A percentile compares a stretch with the other conserved stretches of the same genome.
phyloP scores from a whole-genome alignment of 2,113 vertebrate genomes.

The Indri indri region DNA sequence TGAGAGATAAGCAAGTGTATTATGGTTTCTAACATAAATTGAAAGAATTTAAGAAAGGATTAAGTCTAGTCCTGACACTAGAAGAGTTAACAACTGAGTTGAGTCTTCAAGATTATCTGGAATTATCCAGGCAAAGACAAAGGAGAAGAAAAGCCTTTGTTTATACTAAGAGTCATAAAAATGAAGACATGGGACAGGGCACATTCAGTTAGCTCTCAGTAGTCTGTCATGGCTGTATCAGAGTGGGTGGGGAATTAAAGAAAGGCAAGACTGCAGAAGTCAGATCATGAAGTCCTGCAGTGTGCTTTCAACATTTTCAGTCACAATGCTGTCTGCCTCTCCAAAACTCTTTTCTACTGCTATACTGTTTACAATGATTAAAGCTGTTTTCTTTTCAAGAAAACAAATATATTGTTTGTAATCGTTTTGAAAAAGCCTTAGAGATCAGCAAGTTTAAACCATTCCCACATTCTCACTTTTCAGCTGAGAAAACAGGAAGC shows the following conservation, averaged over 20 bases:
- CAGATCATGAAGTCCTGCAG: not conserved
- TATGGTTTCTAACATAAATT: not conserved
- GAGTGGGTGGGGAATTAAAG: not conserved
- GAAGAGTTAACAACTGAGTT: not conserved
- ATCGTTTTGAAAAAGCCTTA: not conserved
- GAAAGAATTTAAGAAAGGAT: slow-evolving; percentile 12
- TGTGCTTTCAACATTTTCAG: not conserved
- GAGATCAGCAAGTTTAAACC: not conserved
- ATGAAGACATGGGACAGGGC: not conserved
- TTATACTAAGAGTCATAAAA: not conserved
- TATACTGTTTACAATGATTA: not conserved
- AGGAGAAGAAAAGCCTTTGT: not conserved
- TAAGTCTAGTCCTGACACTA: not conserved
- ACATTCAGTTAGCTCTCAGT: not conserved
- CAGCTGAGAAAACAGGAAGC: not conserved
- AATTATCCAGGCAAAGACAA: not conserved
- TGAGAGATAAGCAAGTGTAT: not conserved
- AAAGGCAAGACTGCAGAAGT: not conserved
- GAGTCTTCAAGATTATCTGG: not conserved
- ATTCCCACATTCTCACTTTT: not conserved
- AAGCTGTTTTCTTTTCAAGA: not conserved
- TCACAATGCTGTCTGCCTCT: not conserved
- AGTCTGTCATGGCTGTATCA: not conserved
- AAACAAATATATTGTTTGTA: not conserved
- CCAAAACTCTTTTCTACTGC: not conserved